A percentile compares a stretch with the other conserved stretches of the same genome.
Evolutionary conservation across 2,113 vertebrate species (phyloP).

Genomic region (Perccottus glenii): DNA sequence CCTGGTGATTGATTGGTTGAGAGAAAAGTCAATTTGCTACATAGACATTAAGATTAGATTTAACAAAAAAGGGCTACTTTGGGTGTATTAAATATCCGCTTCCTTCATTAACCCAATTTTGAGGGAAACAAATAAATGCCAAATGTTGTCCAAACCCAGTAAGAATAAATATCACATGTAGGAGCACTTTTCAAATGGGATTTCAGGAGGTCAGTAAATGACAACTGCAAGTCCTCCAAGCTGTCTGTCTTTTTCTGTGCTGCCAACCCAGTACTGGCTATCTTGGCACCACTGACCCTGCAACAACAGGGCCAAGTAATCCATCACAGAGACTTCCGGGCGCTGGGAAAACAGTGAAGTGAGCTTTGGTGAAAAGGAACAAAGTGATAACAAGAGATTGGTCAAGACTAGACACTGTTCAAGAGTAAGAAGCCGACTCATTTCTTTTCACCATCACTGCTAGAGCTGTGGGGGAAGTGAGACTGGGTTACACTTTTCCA

Average conservation of each 20-base stretch:
- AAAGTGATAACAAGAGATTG: constrained; percentile 50
- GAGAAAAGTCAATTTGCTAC: neutral
- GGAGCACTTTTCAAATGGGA: too few species aligned
- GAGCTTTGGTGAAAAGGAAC: constrained; percentile 43
- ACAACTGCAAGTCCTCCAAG: constrained; percentile 25
- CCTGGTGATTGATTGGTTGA: neutral
- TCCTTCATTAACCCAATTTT: too few species aligned
- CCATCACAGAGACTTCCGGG: constrained; percentile 72
- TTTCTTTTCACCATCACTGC: constrained; percentile 46
- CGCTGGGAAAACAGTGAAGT: constrained; percentile 32
- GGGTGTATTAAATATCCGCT: too few species aligned
- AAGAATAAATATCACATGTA: neutral
- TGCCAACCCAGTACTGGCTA: constrained; percentile 44
- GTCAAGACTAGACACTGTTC: constrained; percentile 1
- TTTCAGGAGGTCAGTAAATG: constrained; percentile 7
- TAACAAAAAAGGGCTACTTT: neutral
- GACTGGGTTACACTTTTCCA: constrained; percentile 29
- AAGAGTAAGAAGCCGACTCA: constrained; percentile 54
- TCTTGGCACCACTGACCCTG: constrained; percentile 71
- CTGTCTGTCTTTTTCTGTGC: constrained; percentile 35
- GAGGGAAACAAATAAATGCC: too few species aligned
- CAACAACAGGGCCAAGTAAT: constrained; percentile 60
- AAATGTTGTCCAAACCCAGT: too few species aligned
- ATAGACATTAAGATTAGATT: neutral
- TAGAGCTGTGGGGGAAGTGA: neutral